phyloP scores from a whole-genome alignment of 1,140 invertebrate genomes.

The Papilio aristodemus region DNA sequence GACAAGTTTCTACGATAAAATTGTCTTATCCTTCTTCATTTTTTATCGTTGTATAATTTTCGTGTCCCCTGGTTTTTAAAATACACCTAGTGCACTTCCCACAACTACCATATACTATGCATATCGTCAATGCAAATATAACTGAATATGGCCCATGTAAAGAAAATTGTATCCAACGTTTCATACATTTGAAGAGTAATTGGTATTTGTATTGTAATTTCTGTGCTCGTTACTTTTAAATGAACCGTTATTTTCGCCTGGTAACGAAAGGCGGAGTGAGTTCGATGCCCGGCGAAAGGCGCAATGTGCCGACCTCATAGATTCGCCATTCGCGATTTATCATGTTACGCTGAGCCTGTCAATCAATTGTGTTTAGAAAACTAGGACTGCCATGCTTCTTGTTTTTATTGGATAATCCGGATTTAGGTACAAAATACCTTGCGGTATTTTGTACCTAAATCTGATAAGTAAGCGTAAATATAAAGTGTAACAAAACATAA shows the following conservation, averaged over 20 bases:
- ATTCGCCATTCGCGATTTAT: conserved; percentile 74
- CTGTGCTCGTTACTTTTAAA: conserved; percentile 38
- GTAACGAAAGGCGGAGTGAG: conserved; percentile 57
- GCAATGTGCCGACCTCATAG: conserved; percentile 61
- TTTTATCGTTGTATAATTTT: background rate
- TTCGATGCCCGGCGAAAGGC: conserved; percentile 73
- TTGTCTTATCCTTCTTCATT: no score
- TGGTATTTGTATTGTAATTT: conserved; percentile 34
- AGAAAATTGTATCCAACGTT: background rate
- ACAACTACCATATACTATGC: no score
- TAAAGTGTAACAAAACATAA: no score
- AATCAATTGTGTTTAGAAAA: conserved; percentile 46
- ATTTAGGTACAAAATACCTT: background rate
- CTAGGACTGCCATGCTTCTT: conserved; percentile 4
- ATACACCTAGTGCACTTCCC: background rate
- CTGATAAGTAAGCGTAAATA: no score
- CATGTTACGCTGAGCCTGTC: conserved; percentile 61
- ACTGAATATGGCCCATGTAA: background rate
- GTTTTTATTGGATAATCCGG: background rate
- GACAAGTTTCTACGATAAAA: no score
- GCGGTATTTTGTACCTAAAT: no score
- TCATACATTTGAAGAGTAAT: conserved; percentile 22
- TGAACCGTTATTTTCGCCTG: conserved; percentile 67
- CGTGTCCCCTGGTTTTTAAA: background rate
- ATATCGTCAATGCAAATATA: no score